phyloP scores from a whole-genome alignment of 2,113 vertebrate genomes.

The Hippocampus barbouri region DNA sequence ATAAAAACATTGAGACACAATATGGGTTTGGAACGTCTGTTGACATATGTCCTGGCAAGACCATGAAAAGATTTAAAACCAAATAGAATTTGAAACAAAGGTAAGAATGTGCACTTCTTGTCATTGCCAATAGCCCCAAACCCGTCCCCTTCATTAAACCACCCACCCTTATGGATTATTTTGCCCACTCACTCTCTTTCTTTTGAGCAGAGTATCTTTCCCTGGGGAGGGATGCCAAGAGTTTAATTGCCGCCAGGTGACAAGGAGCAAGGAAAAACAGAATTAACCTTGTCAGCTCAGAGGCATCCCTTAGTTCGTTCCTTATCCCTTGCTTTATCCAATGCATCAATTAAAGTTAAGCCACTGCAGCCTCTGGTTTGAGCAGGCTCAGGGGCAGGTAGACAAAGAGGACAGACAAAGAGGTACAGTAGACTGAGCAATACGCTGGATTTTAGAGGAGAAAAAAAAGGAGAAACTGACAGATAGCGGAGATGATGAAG shows the following conservation, averaged over 20 bases:
- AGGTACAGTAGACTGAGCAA: conserved; percentile 30
- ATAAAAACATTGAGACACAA: background rate
- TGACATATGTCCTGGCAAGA: background rate
- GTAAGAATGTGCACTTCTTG: conserved; percentile 12
- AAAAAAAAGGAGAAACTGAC: conserved; percentile 8
- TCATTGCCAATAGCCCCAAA: conserved; percentile 33
- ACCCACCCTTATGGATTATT: conserved; percentile 1
- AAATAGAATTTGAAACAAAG: background rate
- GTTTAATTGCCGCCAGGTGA: conserved; percentile 66
- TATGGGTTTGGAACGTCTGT: background rate
- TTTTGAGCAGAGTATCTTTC: conserved; percentile 14
- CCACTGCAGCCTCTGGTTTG: conserved; percentile 42
- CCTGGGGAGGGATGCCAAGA: conserved; percentile 40
- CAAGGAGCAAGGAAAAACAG: conserved; percentile 61
- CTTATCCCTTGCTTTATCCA: conserved; percentile 37
- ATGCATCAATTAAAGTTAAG: conserved; percentile 69
- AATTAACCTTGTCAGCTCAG: conserved; percentile 70
- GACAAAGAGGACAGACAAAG: conserved; percentile 29
- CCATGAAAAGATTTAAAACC: background rate
- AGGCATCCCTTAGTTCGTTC: conserved; percentile 29
- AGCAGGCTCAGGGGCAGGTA: conserved; percentile 47
- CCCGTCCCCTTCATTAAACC: conserved; percentile 15
- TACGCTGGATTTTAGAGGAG: conserved; percentile 24
- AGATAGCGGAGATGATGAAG: conserved; percentile 9
- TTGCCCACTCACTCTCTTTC: conserved; percentile 8